These are phyloP conservation scores for Pelochelys cantorii DNA, from an alignment of 2,797 vertebrate genomes.

Conservation along the genomic window DNA sequence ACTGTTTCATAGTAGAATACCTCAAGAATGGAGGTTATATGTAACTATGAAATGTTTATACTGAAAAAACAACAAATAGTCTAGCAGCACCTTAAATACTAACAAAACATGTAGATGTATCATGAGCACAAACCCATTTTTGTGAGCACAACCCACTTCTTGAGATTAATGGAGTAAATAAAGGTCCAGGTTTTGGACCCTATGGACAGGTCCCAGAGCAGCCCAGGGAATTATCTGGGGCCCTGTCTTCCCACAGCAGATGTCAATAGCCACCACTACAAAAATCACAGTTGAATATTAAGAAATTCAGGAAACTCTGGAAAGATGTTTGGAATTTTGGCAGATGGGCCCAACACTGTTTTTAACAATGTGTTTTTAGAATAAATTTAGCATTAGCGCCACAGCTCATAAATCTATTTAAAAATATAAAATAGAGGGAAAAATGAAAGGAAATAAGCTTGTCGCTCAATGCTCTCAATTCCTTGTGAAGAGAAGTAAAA, in stretches of 20 bases:
- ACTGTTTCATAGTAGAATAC: neutral
- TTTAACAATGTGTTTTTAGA: constrained; percentile 38
- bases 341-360: neutral
- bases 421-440: constrained; percentile 55
- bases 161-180: too few relatives aligned
- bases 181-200: too few relatives aligned
- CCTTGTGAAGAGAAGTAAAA: constrained; percentile 65
- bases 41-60: too few relatives aligned
- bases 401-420: constrained; percentile 50
- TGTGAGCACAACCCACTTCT: too few relatives aligned
- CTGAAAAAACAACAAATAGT: too few relatives aligned
- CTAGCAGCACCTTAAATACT: too few relatives aligned
- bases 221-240: neutral
- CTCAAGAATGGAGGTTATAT: too few relatives aligned
- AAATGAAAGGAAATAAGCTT: constrained; percentile 61
- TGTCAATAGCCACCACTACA: neutral
- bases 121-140: too few relatives aligned
- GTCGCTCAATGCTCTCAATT: constrained; percentile 38
- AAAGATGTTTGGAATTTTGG: constrained; percentile 13
- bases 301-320: constrained; percentile 7
- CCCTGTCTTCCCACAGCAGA: neutral
- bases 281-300: neutral
- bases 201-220: too few relatives aligned
- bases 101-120: too few relatives aligned
- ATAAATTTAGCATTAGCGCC: constrained; percentile 36